A percentile compares a stretch with the other conserved stretches of the same genome.
These are phyloP conservation scores for Doryteuthis pealeii DNA, from an alignment of 1,140 invertebrate species.

Conservation along the genomic window DNA sequence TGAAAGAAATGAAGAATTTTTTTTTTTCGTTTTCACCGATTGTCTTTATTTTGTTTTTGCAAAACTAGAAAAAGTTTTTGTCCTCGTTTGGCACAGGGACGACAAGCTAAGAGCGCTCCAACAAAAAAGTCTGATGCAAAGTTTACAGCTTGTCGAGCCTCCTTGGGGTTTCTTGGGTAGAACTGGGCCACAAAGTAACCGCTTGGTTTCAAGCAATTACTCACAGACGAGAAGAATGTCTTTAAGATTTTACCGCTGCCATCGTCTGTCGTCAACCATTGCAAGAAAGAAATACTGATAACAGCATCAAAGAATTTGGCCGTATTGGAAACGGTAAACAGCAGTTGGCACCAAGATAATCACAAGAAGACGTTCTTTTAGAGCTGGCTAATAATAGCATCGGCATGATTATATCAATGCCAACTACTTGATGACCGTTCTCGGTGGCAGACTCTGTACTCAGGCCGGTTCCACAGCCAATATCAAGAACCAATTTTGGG, in stretches of 20 bases:
- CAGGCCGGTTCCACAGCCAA: conserved; percentile 30
- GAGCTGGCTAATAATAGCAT: conserved; percentile 8
- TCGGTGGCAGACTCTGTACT: background rate
- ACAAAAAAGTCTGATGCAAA: conserved; percentile 20
- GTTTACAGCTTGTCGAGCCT: conserved; percentile 17
- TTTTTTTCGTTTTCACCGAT: too few species aligned
- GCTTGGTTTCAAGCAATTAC: conserved; percentile 14
- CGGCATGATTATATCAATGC: conserved; percentile 26
- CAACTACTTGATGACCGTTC: conserved; percentile 19
- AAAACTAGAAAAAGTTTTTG: conserved; percentile 32
- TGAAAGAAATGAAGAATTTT: too few species aligned
- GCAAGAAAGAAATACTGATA: conserved; percentile 29
- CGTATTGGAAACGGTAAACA: conserved; percentile 21
- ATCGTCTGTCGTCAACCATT: conserved; percentile 26
- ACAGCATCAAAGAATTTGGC: conserved; percentile 23
- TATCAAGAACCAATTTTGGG: conserved; percentile 23
- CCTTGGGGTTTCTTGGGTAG: conserved; percentile 20
- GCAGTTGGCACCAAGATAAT: conserved; percentile 25
- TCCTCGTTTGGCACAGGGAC: conserved; percentile 27
- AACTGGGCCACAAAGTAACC: conserved; percentile 28
- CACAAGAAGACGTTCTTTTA: conserved; percentile 15
- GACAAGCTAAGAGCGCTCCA: conserved; percentile 26
- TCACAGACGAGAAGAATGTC: conserved; percentile 21
- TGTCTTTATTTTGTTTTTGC: conserved; percentile 10
- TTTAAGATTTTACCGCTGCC: conserved; percentile 7